phyloP scores from a whole-genome alignment of 30 jellyfish, hydroid and myxozoan species.

The Cassiopea xamachana region DNA sequence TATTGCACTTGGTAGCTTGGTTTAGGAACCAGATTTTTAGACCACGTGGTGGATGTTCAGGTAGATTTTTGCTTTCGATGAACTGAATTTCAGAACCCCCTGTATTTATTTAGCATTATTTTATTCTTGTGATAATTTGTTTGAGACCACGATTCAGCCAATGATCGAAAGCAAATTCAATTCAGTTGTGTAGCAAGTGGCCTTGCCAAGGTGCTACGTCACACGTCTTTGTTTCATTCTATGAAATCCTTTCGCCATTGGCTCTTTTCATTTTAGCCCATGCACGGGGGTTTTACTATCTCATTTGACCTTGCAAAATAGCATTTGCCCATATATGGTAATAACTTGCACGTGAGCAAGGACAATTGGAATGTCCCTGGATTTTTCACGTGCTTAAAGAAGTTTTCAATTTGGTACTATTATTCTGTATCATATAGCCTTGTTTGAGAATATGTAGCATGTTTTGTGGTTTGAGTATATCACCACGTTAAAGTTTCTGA shows the following conservation, averaged over 20 bases:
- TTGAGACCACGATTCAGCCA: no score
- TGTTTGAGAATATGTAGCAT: conserved; percentile 35
- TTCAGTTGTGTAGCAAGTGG: no score
- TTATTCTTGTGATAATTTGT: no score
- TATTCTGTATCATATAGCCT: conserved; percentile 18
- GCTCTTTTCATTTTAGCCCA: no score
- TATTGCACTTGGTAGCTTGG: not conserved
- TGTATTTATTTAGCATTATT: no score
- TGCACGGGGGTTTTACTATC: not conserved
- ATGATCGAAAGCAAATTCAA: no score
- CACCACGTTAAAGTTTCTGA: conserved; percentile 46
- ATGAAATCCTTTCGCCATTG: no score
- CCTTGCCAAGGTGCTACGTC: no score
- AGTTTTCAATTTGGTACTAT: conserved; percentile 40
- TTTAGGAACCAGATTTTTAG: not conserved
- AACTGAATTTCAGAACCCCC: no score
- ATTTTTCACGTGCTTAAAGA: conserved; percentile 50
- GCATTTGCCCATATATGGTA: not conserved
- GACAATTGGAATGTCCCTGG: conserved; percentile 26
- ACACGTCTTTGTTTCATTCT: no score
- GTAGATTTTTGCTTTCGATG: not conserved
- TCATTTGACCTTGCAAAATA: not conserved
- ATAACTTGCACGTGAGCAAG: conserved; percentile 14
- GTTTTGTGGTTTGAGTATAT: conserved; percentile 9
- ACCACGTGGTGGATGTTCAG: not conserved